Conservation (phyloP, 2,888 invertebrate species). For the Mesochorus sp. region DNA sequence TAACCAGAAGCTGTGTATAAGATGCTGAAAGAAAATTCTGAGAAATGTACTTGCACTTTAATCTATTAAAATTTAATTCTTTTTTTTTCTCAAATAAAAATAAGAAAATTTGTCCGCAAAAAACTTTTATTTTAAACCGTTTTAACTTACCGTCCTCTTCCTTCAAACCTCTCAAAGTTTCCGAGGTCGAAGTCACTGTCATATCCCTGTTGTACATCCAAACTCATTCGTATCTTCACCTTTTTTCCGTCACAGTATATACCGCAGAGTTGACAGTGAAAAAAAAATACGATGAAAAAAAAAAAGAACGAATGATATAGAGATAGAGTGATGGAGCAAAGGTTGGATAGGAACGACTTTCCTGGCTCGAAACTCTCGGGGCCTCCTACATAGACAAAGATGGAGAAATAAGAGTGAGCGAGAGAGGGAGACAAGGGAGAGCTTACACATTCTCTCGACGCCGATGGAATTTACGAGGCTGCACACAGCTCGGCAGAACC, state of each 20-base stretch:
- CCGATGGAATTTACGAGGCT: constrained; percentile 61
- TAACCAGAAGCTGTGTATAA: too few relatives aligned
- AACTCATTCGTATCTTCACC: constrained; percentile 16
- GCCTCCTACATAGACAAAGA: constrained; percentile 29
- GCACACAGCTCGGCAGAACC: constrained; percentile 42
- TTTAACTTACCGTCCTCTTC: too few relatives aligned
- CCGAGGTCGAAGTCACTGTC: constrained; percentile 16
- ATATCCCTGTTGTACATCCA: not conserved
- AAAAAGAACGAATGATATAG: too few relatives aligned
- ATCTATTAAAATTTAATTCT: too few relatives aligned
- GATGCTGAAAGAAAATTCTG: too few relatives aligned
- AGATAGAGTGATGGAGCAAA: constrained; percentile 7
- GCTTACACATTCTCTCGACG: constrained; percentile 63
- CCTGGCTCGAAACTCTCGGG: constrained; percentile 51
- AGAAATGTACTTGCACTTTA: too few relatives aligned
- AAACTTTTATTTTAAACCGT: too few relatives aligned
- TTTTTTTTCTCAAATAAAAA: too few relatives aligned
- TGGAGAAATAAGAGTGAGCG: not conserved
- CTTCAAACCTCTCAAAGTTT: constrained; percentile 11
- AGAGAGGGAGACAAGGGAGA: constrained; percentile 17
- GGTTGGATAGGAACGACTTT: constrained; percentile 27
- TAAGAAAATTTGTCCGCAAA: too few relatives aligned
- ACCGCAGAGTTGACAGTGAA: not conserved
- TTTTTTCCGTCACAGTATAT: constrained; percentile 8
- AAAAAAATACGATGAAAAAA: constrained; percentile 1